phyloP scores from a whole-genome alignment of 37 sponge, comb jelly and placozoan genomes.

The Petrosia ficiformis region DNA sequence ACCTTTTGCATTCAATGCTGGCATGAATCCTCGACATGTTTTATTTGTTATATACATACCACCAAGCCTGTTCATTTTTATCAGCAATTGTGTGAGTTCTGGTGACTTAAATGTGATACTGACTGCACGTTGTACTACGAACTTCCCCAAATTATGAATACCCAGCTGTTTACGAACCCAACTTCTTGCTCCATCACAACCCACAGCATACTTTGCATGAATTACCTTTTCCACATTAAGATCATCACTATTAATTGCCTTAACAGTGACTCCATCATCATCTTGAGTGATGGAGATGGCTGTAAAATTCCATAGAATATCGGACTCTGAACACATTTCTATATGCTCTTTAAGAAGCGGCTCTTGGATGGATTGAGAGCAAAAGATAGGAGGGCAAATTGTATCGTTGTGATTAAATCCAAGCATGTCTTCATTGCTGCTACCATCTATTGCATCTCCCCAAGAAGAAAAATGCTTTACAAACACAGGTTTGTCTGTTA shows the following conservation, averaged over 20 bases:
- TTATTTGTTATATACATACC: constrained; percentile 3
- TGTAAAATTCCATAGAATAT: too few relatives aligned
- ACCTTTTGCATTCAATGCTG: constrained; percentile 23
- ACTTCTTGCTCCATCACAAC: too few relatives aligned
- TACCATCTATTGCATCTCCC: constrained; percentile 43
- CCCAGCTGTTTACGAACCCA: too few relatives aligned
- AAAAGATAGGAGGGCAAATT: constrained; percentile 18
- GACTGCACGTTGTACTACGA: too few relatives aligned
- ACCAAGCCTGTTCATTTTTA: constrained; percentile 19
- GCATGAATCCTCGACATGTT: neutral
- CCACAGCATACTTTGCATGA: too few relatives aligned
- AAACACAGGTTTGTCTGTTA: constrained; percentile 9
- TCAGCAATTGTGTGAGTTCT: too few relatives aligned
- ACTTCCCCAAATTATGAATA: too few relatives aligned
- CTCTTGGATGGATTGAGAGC: constrained; percentile 55
- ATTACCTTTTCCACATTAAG: too few relatives aligned
- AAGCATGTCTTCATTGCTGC: too few relatives aligned
- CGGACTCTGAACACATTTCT: constrained; percentile 9
- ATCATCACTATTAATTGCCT: constrained; percentile 13
- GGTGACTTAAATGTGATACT: too few relatives aligned
- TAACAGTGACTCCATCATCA: constrained; percentile 44
- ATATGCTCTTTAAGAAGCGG: constrained; percentile 50
- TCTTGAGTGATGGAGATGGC: too few relatives aligned
- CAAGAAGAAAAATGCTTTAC: constrained; percentile 32
- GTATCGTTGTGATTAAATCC: constrained; percentile 24